Evolutionary conservation across 2,888 invertebrate species (phyloP).

Genomic region (Thereva unica): DNA sequence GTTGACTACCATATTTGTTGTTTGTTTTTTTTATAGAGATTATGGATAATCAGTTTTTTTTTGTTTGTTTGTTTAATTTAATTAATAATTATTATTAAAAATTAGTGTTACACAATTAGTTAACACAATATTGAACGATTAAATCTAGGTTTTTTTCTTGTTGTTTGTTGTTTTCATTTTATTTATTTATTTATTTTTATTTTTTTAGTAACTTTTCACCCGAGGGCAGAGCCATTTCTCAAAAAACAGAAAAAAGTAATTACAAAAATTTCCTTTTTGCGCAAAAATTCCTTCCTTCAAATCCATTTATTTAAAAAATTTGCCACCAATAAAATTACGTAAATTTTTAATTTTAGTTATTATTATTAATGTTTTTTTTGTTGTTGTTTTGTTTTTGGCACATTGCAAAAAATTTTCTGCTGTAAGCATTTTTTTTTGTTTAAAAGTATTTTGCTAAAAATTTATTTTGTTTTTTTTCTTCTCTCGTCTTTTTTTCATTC

Average conservation of each 20-base stretch:
- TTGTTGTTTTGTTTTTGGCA: slow-evolving; percentile 5
- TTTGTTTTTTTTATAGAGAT: neutral
- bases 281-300: slow-evolving; percentile 3
- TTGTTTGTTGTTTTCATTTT: too few species aligned
- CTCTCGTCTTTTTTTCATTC: too few species aligned
- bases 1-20: neutral
- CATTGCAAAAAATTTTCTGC: neutral
- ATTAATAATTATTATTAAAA: too few species aligned
- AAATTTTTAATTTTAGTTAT: too few species aligned
- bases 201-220: slow-evolving; percentile 20
- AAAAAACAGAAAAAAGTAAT: neutral
- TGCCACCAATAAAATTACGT: neutral
- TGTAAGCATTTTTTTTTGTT: neutral
- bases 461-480: too few species aligned
- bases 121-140: slow-evolving; percentile 10
- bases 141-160: neutral
- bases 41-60: too few species aligned
- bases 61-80: too few species aligned
- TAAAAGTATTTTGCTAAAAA: neutral
- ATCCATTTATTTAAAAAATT: neutral
- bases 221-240: neutral
- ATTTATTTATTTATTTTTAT: too few species aligned
- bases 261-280: neutral
- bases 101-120: neutral
- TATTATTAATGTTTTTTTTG: too few species aligned